These are phyloP conservation scores for Lomographa bimaculata DNA, from an alignment of 2,888 invertebrate genomes.

Conservation along the genomic window DNA sequence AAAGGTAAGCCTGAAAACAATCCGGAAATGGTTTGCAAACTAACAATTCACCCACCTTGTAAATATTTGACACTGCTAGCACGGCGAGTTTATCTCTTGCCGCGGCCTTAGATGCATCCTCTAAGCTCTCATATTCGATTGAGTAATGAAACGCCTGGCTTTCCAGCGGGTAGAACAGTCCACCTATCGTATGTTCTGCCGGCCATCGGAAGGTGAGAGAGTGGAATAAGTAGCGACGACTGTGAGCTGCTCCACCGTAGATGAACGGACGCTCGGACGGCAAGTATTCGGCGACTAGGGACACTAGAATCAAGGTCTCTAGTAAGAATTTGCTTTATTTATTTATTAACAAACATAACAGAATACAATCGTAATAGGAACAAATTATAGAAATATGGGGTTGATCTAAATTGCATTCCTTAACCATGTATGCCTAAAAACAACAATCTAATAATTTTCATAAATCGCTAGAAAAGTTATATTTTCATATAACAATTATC, in stretches of 20 bases:
- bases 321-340: too few relatives aligned
- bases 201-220: conserved; percentile 59
- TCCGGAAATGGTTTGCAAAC: too few relatives aligned
- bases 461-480: too few relatives aligned
- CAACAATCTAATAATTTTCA: too few relatives aligned
- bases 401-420: too few relatives aligned
- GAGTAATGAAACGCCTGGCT: conserved; percentile 59
- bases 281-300: conserved; percentile 53
- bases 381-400: too few relatives aligned
- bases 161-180: conserved; percentile 58
- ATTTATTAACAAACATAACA: too few relatives aligned
- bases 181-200: conserved; percentile 60
- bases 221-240: conserved; percentile 64
- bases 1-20: too few relatives aligned
- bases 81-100: conserved; percentile 54
- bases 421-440: too few relatives aligned
- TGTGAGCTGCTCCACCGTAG: conserved; percentile 62
- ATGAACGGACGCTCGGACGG: conserved; percentile 45
- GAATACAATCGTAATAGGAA: too few relatives aligned
- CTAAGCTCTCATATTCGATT: conserved; percentile 51
- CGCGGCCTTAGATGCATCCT: conserved; percentile 49
- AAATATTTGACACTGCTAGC: conserved; percentile 58
- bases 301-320: conserved; percentile 50
- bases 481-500: too few relatives aligned
- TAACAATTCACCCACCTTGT: too few relatives aligned